These are phyloP conservation scores for Drosophila insularis DNA, from an alignment of 1,140 invertebrate genomes.

Conservation along the genomic window DNA sequence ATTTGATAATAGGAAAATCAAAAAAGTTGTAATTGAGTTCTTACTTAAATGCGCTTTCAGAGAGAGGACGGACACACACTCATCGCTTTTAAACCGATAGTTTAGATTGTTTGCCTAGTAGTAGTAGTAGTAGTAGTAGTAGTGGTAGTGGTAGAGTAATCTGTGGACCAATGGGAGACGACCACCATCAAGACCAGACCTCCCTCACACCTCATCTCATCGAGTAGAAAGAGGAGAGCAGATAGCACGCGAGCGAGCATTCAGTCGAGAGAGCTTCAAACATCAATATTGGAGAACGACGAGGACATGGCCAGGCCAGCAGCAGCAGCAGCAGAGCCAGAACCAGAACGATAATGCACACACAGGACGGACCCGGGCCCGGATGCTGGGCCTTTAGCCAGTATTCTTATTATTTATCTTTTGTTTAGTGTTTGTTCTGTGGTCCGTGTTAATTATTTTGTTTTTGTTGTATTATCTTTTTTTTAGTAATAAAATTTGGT, in stretches of 20 bases:
- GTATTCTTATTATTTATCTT: slow-evolving; percentile 4
- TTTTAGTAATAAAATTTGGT: slow-evolving; percentile 34
- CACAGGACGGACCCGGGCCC: slow-evolving; percentile 35
- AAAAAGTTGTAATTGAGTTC: slow-evolving; percentile 76
- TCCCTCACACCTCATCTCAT: not conserved
- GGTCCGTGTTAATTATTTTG: slow-evolving; percentile 15
- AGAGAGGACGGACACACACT: slow-evolving; percentile 74
- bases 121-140: slow-evolving; percentile 31
- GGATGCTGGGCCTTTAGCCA: slow-evolving; percentile 40
- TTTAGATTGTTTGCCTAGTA: slow-evolving; percentile 74
- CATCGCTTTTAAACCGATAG: slow-evolving; percentile 76
- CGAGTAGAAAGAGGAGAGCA: slow-evolving; percentile 45
- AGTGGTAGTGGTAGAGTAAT: slow-evolving; percentile 18
- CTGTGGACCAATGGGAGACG: slow-evolving; percentile 64
- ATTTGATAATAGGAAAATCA: slow-evolving; percentile 46
- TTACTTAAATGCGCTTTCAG: slow-evolving; percentile 81
- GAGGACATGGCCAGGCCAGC: slow-evolving; percentile 46
- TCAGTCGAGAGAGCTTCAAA: slow-evolving; percentile 48
- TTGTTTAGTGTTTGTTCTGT: not conserved
- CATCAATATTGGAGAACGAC: slow-evolving; percentile 41
- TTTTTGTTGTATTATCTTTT: slow-evolving; percentile 14
- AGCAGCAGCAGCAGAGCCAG: slow-evolving; percentile 33
- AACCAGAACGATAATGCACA: slow-evolving; percentile 40
- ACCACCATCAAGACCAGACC: slow-evolving; percentile 57
- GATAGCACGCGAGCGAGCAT: slow-evolving; percentile 33